Evolutionary conservation across 2,888 invertebrate genomes (phyloP), one percentile per base, ranked within the genome.

Genomic region (Sinodicranocentrus sp.): DNA sequence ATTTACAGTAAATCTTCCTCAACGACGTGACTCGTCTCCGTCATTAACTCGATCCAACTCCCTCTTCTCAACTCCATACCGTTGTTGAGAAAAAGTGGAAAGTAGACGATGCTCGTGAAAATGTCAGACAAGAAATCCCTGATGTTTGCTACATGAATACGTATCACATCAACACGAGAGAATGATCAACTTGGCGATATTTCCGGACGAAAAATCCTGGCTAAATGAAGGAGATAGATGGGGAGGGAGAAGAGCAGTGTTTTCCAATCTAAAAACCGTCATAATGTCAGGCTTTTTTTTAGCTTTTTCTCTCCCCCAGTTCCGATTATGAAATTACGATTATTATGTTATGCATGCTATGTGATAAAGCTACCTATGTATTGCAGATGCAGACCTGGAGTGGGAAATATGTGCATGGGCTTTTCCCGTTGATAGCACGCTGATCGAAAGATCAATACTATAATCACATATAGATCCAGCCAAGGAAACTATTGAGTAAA

Each of bases 1-100:
- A 75, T 75, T 65, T 75, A 65, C 75, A 75, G 52, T 75, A 65
- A 48, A 75, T 75, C 75, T 65, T 52, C 63, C 54, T 59, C 72
- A 15, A 26, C 8, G 17, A 39, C 57, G 10, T 44, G 33, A 21
- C 57, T 33, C 19, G 57, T 57, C 15, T 33, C 3, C 39, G n/a
- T 72, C 57, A 72, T 72, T 72, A 48, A 57, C 1, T 54, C 10
- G 33, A 6, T 33, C 33, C 33, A 33, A 33, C 33, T 33, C n/a
- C n/a, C n/a, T n/a, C n/a, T n/a, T n/a, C n/a, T n/a, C n/a, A n/a
- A n/a, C n/a, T n/a, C n/a, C n/a, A n/a, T n/a, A n/a, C n/a, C n/a
- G n/a, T n/a, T n/a, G n/a, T n/a, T n/a, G n/a, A n/a, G n/a, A n/a
- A n/a, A n/a, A n/a, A n/a, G n/a, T 52, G n/a, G n/a, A 52, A 52